A percentile compares a stretch with the other conserved stretches of the same genome.
Conservation (phyloP, 2,113 vertebrate genomes). For the Thinocorus orbignyianus region DNA sequence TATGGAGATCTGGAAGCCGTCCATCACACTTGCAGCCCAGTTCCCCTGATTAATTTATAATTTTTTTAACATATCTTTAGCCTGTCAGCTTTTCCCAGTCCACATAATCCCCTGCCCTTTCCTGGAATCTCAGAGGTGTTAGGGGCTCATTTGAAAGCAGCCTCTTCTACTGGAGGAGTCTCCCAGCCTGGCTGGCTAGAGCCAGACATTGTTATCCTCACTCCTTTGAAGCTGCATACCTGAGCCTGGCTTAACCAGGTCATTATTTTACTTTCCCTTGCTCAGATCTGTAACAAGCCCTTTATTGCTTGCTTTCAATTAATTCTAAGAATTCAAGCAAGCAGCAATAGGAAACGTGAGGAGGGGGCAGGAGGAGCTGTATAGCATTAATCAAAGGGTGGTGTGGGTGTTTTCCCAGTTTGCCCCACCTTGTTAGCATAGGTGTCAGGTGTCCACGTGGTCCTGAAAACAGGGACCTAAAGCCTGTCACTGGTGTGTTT, state of each 20-base stretch:
- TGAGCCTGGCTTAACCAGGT: slow-evolving; percentile 2
- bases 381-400: neutral
- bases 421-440: neutral
- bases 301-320: neutral
- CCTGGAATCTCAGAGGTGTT: neutral
- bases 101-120: neutral
- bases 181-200: neutral
- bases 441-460: neutral
- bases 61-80: neutral
- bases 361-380: neutral
- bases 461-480: neutral
- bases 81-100: neutral
- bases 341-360: neutral
- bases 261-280: slow-evolving; percentile 10
- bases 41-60: neutral
- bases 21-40: neutral
- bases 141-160: neutral
- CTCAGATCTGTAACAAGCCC: neutral
- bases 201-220: slow-evolving; percentile 1
- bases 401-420: neutral
- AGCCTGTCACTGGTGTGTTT: neutral
- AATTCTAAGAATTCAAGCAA: neutral
- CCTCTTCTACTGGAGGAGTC: neutral
- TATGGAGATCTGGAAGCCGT: neutral
- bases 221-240: slow-evolving; percentile 14